Evolutionary conservation across 2,888 invertebrate genomes (phyloP), one percentile per base, ranked within the genome.

Genomic region (Cyaniris semiargus): DNA sequence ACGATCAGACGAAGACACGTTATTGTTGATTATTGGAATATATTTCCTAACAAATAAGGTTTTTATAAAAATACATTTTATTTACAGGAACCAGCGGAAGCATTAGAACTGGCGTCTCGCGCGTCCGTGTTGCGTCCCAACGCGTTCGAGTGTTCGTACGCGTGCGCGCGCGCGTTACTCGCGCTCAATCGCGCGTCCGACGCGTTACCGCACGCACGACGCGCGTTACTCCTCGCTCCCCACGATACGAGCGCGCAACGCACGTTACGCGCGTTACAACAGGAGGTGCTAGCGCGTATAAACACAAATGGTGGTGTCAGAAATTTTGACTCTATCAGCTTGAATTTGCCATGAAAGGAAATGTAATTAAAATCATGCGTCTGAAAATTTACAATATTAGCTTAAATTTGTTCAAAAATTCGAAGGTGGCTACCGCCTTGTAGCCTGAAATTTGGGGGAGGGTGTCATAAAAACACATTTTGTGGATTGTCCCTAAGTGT

Each of bases 101-200:
- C 98, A 1, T 95, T 98, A 83, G 98, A 98, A 86, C 94, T 98
- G 81, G 98, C 98, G 10, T 96, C 97, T 56, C 96, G 98, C 86
- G 98, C 98, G 0, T 95, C 98, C 56, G 95, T 96, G 75, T 94
- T 98, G 79, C 97, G 97, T 81, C 97, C 98, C 1, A 96, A 97
- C 86, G 98, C 98, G 3, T 98, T 97, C 86, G 98, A 98, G 91
- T 98, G 98, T 6, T 98, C 96, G 83, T 98, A 98, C 89, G 98
- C 98, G 4, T 95, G 98, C 87, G 97, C 98, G 0, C 96, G 98
- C 85, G 98, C 98, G 8, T 96, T 96, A 80, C 94, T 98, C 80
- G 98, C 98, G 78, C 94, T 96, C 76, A 96, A 96, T 88, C 96
- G 96, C 81, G 93, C 96, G 4, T 95, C 96, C 38, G 96, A 97